Percentiles rank a stretch among this genome's conserved stretches.
Conservation (phyloP, 2,113 vertebrate species). For the Equus przewalskii region DNA sequence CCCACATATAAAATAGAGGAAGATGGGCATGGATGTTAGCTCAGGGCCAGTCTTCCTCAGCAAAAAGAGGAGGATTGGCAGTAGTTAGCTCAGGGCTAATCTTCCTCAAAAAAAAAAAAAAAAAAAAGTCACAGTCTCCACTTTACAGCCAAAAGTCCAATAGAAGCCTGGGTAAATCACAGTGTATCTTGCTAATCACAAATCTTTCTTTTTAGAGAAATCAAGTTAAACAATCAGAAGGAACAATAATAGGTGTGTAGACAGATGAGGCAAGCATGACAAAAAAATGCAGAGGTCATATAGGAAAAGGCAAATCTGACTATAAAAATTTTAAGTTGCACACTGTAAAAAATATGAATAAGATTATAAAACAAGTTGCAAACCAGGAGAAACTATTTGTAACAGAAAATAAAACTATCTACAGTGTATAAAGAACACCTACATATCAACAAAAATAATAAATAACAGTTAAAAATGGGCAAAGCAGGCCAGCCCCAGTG, state of each 20-base stretch:
- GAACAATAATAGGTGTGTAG: not conserved
- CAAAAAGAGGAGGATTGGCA: too few relatives aligned
- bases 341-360: constrained; percentile 36
- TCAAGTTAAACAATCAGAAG: constrained; percentile 44
- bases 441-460: not conserved
- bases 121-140: constrained; percentile 7
- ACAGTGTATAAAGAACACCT: not conserved
- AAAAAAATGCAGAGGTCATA: not conserved
- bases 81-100: too few relatives aligned
- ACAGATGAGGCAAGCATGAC: constrained; percentile 31
- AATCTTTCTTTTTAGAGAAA: constrained; percentile 58
- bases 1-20: too few relatives aligned
- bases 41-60: too few relatives aligned
- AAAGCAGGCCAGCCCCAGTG: too few relatives aligned
- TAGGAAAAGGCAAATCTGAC: not conserved
- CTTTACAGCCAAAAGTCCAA: constrained; percentile 48
- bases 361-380: constrained; percentile 53
- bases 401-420: constrained; percentile 41
- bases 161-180: not conserved
- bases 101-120: too few relatives aligned
- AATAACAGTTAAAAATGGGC: not conserved
- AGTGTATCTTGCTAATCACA: not conserved
- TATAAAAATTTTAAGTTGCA: constrained; percentile 43
- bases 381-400: constrained; percentile 43
- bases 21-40: too few relatives aligned